These are phyloP conservation scores for Ctenosaura bakeri DNA, from an alignment of 2,797 vertebrate species.

Conservation along the genomic window DNA sequence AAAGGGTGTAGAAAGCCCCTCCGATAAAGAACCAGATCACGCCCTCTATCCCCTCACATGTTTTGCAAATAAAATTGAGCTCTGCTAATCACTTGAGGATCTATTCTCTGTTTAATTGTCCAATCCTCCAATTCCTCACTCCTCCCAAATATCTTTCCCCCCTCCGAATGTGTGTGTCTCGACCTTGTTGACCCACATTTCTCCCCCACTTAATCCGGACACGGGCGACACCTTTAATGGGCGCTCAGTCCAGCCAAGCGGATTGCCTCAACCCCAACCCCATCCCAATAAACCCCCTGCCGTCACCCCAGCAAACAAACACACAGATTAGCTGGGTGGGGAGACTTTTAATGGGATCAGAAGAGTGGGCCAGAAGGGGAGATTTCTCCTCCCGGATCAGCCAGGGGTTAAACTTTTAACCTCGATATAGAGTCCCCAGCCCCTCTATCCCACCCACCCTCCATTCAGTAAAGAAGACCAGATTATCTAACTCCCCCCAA, in stretches of 20 bases:
- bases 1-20: background rate
- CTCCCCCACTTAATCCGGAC: constrained; percentile 2
- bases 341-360: constrained; percentile 19
- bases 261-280: background rate
- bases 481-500: constrained; percentile 12
- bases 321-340: constrained; percentile 15
- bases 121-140: background rate
- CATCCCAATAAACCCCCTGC: background rate
- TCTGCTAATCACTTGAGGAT: background rate
- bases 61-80: background rate
- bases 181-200: constrained; percentile 18
- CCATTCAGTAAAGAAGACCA: background rate
- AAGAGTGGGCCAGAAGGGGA: constrained; percentile 10
- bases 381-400: constrained; percentile 10
- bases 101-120: constrained; percentile 12
- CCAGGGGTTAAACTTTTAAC: constrained; percentile 21
- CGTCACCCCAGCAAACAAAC: constrained; percentile 36
- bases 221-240: background rate
- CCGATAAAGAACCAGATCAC: no score
- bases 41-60: background rate
- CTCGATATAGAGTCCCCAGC: background rate
- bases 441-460: background rate
- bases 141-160: no score
- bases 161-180: background rate
- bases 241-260: background rate